Evolutionary conservation across 2,113 vertebrate species (phyloP), one percentile per base, ranked within the genome.

Genomic region (Cairina moschata): DNA sequence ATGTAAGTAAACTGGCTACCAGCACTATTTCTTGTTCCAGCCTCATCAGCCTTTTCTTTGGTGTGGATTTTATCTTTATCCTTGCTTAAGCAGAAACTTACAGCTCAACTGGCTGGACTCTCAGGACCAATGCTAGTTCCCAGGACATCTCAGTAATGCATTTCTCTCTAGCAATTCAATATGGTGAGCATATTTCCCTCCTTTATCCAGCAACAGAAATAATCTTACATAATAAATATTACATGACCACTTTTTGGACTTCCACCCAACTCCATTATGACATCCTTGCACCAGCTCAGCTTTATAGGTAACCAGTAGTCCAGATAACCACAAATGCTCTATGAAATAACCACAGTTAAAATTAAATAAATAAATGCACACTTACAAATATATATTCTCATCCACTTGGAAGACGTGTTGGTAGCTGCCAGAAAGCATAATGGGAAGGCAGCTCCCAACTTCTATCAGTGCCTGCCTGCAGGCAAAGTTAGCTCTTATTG

Each of bases 381-480:
- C 29, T 38, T 50, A 26, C 23, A 52, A 11, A 16, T 4, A 8
- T 84, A 22, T 44, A 77, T 58, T 83, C 36, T 40, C 46, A 40
- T 60, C 71, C n/a, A 59, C 60, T 92, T 91, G 73, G 81, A 96
- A 84, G 65, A 54, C 12, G 7, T 26, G 69, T 28, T 82, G n/a
- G 78, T 82, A 77, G 56, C 38, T 82, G 77, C 77, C 77, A 83
- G 73, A 46, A 92, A 81, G 26, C 56, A 55, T 40, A 78, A 81
- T 8, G 52, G 55, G 46, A 91, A 86, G 88, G 72, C 36, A 86
- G 65, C 31, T 88, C 50, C 79, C 40, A 69, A 0, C 23, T 88
- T 63, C 73, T 83, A 44, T 62, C 0, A 0, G 7, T 77, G 63
- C 26, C 54, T 90, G 54, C 42, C 86, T 90, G 79, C 72, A 81